Conservation (phyloP, 2,888 invertebrate species). For the Parnassius apollo region DNA sequence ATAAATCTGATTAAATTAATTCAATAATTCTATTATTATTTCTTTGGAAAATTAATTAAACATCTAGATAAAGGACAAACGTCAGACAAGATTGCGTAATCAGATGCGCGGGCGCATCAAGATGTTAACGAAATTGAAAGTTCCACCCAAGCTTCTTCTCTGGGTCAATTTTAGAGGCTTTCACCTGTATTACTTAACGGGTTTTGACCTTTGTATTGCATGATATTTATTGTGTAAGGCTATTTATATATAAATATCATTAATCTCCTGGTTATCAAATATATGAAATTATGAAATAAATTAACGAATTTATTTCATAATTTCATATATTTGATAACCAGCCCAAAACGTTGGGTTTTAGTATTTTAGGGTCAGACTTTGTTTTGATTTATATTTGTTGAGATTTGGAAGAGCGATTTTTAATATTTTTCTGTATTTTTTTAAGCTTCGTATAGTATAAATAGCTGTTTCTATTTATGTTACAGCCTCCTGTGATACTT, state of each 20-base stretch:
- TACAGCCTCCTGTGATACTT: too few species aligned
- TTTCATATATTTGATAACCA: too few species aligned
- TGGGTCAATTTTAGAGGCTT: conserved; percentile 58
- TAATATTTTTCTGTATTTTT: too few species aligned
- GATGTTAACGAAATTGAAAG: conserved; percentile 59
- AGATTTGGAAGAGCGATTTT: too few species aligned
- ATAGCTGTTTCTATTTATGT: too few species aligned
- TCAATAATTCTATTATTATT: not conserved
- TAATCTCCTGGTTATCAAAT: conserved; percentile 2
- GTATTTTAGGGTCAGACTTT: too few species aligned
- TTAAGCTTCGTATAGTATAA: too few species aligned
- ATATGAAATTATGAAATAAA: too few species aligned
- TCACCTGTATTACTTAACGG: conserved; percentile 66
- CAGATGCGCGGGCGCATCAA: conserved; percentile 34
- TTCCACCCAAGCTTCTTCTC: conserved; percentile 48
- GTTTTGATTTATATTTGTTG: too few species aligned
- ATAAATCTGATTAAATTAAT: too few species aligned
- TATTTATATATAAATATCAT: conserved; percentile 31
- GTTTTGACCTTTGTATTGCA: conserved; percentile 54
- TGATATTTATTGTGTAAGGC: conserved; percentile 45
- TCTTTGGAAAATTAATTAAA: conserved; percentile 10
- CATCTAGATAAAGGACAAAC: conserved; percentile 54
- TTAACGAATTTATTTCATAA: too few species aligned
- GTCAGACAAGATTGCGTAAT: conserved; percentile 35
- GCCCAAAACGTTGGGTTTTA: too few species aligned